phyloP scores from a whole-genome alignment of 2,797 vertebrate species.

The Microctenopoma stevenorrisi region DNA sequence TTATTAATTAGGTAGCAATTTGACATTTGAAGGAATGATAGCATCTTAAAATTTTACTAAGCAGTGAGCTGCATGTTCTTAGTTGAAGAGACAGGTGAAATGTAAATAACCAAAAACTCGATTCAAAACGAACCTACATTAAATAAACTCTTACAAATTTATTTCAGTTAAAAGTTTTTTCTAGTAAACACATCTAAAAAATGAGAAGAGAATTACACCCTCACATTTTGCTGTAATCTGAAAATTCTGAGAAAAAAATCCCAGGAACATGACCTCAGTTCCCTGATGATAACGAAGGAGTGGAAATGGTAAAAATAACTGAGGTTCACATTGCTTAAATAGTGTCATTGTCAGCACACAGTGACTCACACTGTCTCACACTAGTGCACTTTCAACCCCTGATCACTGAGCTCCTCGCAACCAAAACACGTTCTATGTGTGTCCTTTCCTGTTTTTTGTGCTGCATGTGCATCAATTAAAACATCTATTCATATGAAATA shows the following conservation, averaged over 20 bases:
- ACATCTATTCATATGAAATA: neutral
- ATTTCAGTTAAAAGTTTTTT: neutral
- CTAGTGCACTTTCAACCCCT: constrained; percentile 25
- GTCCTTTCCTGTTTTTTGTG: neutral
- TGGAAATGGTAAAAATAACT: neutral
- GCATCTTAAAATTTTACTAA: no score
- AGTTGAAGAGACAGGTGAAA: no score
- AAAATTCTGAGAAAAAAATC: neutral
- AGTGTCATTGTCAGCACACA: neutral
- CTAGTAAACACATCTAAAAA: neutral
- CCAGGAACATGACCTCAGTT: neutral
- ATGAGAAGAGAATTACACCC: neutral
- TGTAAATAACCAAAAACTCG: no score
- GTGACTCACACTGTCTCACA: constrained; percentile 12
- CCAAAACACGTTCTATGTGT: neutral
- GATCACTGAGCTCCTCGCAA: neutral
- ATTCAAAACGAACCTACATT: no score
- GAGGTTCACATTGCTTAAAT: neutral
- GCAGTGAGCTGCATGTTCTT: no score
- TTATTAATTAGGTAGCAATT: no score
- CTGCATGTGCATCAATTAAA: no score
- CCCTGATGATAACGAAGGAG: constrained; percentile 4
- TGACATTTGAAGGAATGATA: no score
- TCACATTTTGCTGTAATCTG: neutral
- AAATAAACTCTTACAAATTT: neutral